Evolutionary conservation across 2,797 vertebrate genomes (phyloP), one percentile per base, ranked within the genome.

Genomic region (Semaprochilodus insignis): DNA sequence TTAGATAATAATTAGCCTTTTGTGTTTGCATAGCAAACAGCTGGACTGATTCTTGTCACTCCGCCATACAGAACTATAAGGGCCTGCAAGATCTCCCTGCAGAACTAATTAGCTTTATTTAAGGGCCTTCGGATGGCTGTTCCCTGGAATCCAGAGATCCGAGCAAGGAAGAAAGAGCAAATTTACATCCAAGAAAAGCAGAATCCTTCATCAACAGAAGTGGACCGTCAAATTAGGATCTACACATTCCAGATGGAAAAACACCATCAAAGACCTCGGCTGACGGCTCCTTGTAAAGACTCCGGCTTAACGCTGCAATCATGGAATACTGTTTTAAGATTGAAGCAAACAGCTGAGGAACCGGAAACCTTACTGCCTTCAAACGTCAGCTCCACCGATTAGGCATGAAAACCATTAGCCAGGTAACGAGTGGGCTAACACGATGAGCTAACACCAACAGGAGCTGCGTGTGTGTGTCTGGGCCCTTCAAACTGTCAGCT

Each of bases 401-500:
- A 80, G 25, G 65, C 74, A 54, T 48, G 69, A 82, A 77, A 72
- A 54, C 51, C 44, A 82, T 82, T 77, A 57, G 69, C 72, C 77
- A 31, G 76, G 48, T 82, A 77, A 77, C 27, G 75, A 78, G 76
- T 66, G 75, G 75, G 69, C 75, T 66, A 73, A 73, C 81, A 78
- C 51, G 65, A 78, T 67, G 81, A 70, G 36, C 36, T 34, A 66
- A 72, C 51, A 16, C 51, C 74, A 78, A 34, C 52, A 72, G 74
- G 67, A 71, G 70, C 66, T 62, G 23, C 63, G 75, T 72, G 76
- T 70, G 75, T 72, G 76, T 70, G 71, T 73, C 44, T 69, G 71
- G 57, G 67, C 81, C 77, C 76, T 83, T 83, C 75, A 78, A 78
- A 73, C 81, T 78, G 81, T 74, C 81, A 83, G 69, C 48, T 36